phyloP scores from a whole-genome alignment of 2,113 vertebrate species.

The Hippocampus barbouri region DNA sequence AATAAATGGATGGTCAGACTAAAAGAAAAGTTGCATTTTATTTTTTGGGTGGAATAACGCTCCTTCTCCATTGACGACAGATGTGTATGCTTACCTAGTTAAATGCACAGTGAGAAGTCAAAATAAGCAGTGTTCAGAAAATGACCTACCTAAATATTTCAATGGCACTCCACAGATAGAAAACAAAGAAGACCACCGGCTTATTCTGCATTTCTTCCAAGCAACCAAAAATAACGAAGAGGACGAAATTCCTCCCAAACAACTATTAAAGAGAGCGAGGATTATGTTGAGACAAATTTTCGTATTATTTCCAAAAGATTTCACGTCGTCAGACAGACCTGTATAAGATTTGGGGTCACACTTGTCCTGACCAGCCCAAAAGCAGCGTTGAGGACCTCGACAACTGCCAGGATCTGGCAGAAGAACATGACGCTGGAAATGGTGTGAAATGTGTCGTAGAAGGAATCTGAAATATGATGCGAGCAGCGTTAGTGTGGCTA shows the following conservation, averaged over 20 bases:
- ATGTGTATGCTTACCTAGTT: neutral
- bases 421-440: constrained; percentile 92
- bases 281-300: neutral
- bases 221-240: constrained; percentile 88
- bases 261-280: constrained; percentile 64
- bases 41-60: neutral
- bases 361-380: constrained; percentile 82
- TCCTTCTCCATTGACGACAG: neutral
- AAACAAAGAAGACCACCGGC: constrained; percentile 90
- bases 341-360: constrained; percentile 77
- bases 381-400: constrained; percentile 85
- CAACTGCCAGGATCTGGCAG: constrained; percentile 85
- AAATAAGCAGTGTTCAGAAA: neutral
- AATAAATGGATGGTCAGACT: neutral
- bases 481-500: neutral
- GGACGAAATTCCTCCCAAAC: constrained; percentile 86
- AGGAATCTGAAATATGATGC: constrained; percentile 77
- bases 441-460: constrained; percentile 89
- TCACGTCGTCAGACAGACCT: constrained; percentile 68
- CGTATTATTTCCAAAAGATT: neutral
- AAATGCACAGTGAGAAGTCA: neutral
- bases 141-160: constrained; percentile 86
- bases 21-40: neutral
- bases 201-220: constrained; percentile 89
- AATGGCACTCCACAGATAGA: constrained; percentile 85